These are phyloP conservation scores for Zaprionus taronus DNA, from an alignment of 1,140 invertebrate genomes.

Conservation along the genomic window DNA sequence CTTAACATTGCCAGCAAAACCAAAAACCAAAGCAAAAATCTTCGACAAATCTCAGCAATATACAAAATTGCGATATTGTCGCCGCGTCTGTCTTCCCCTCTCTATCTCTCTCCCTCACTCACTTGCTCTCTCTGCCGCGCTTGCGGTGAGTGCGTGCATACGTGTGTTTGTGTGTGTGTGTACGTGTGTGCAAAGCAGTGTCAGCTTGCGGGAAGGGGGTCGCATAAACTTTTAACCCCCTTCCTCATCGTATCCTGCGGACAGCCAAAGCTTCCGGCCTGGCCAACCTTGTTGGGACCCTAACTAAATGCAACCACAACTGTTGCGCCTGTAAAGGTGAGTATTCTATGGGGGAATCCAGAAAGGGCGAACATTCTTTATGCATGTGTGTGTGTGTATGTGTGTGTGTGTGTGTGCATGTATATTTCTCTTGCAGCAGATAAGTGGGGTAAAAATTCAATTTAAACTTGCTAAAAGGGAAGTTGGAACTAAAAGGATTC, in stretches of 20 bases:
- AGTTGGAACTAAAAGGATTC: not conserved
- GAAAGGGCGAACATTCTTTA: not conserved
- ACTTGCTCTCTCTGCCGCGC: not conserved
- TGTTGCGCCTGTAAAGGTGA: conserved; percentile 56
- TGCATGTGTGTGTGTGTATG: not conserved
- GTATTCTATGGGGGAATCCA: conserved; percentile 13
- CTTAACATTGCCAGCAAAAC: conserved; percentile 42
- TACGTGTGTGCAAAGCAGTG: conserved; percentile 7
- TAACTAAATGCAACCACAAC: conserved; percentile 63
- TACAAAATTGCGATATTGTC: conserved; percentile 12
- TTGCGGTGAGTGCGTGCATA: conserved; percentile 5
- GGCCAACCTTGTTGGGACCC: conserved; percentile 16
- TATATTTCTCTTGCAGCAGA: not conserved
- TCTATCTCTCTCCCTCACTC: conserved; percentile 13
- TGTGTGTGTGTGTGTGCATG: not conserved
- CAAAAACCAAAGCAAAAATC: conserved; percentile 24
- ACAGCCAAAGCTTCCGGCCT: conserved; percentile 58
- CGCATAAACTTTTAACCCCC: conserved; percentile 11
- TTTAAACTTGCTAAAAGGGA: conserved; percentile 6
- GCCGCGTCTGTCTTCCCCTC: not conserved
- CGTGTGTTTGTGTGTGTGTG: conserved; percentile 2
- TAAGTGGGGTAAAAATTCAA: conserved; percentile 1
- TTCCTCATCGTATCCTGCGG: conserved; percentile 45
- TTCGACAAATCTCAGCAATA: conserved; percentile 23
- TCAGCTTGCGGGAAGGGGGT: not conserved